A percentile compares a stretch with the other conserved stretches of the same genome.
phyloP scores from a whole-genome alignment of 2,797 vertebrate species.

The Gymnoscopelus microlampas region DNA sequence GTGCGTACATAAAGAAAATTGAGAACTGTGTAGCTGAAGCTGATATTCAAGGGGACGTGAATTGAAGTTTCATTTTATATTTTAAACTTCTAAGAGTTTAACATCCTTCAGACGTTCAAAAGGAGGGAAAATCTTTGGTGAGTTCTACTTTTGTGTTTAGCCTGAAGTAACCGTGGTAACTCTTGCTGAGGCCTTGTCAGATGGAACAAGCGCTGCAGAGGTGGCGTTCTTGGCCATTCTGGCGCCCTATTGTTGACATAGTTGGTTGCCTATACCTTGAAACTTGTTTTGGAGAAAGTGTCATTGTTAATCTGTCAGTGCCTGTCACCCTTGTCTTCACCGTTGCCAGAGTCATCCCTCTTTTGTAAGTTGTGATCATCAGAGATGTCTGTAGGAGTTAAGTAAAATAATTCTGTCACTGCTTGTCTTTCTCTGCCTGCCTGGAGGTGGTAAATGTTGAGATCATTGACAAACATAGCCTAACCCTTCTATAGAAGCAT shows the following conservation, averaged over 20 bases:
- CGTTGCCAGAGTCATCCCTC: conserved; percentile 80
- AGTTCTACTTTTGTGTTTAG: conserved; percentile 24
- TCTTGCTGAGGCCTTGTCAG: conserved; percentile 26
- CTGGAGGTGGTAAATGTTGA: neutral
- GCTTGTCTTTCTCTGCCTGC: neutral
- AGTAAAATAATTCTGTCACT: neutral
- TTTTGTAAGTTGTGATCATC: conserved; percentile 47
- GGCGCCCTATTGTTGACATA: neutral
- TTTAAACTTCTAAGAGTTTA: conserved; percentile 19
- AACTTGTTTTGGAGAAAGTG: too few species aligned
- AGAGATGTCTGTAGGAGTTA: neutral
- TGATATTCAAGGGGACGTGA: conserved; percentile 12
- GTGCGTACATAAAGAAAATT: too few species aligned
- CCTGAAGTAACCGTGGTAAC: conserved; percentile 9
- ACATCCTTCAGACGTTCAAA: neutral
- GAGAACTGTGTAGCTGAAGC: neutral
- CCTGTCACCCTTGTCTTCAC: conserved; percentile 20
- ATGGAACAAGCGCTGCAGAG: neutral
- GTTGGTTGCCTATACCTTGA: too few species aligned
- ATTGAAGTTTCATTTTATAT: neutral
- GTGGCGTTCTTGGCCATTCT: too few species aligned
- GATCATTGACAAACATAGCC: conserved; percentile 9
- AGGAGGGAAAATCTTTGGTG: neutral
- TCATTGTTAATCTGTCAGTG: conserved; percentile 3
- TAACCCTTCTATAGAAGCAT: neutral